Base-by-base conservation (phyloP, 2,797 vertebrate species). In the Craterocephalus amniculus region DNA sequence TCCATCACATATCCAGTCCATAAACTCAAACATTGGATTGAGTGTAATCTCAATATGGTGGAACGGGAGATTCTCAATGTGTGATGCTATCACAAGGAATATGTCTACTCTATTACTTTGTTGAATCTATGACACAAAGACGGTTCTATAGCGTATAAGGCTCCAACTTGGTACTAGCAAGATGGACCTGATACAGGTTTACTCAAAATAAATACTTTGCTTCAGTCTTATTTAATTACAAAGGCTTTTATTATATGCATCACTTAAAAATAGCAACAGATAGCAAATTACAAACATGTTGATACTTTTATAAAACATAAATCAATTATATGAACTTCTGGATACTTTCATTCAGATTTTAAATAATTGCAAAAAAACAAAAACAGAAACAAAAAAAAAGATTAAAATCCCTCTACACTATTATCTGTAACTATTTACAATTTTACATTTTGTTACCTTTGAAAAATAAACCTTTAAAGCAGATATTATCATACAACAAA, bases 251-350 rank as follows among this genome's bases (percentile, higher is more conserved):
- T 63, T 70, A 49, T 4, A 26, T 12, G 9, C 63, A 54, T 54
- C 31, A 72, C 63, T 70, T 72, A 81, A 85, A 86, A 83, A 79
- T 40, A 43, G 31, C 11, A 55, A 72, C 20, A 77, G n/a, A 67
- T 6, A 66, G 13, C 31, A 62, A 7, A 13, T 18, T 35, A 40
- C 63, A 54, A 18, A 67, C 38, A 68, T 56, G 43, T 24, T 10
- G 40, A 74, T 27, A 14, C n/a, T 32, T 78, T 64, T 6, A 57
- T 14, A 38, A 74, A 57, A 66, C 36, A 71, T 22, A 77, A 38
- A 9, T 40, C 0, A 20, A 60, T n/a, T n/a, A n/a, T n/a, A n/a
- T n/a, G n/a, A n/a, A n/a, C n/a, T n/a, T n/a, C n/a, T n/a, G 27
- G 1, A 68, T 58, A 74, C 45, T 27, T 49, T 34, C 27, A 18